A percentile compares a stretch with the other conserved stretches of the same genome.
phyloP scores from a whole-genome alignment of 2,797 vertebrate species.

The Karalla daura region DNA sequence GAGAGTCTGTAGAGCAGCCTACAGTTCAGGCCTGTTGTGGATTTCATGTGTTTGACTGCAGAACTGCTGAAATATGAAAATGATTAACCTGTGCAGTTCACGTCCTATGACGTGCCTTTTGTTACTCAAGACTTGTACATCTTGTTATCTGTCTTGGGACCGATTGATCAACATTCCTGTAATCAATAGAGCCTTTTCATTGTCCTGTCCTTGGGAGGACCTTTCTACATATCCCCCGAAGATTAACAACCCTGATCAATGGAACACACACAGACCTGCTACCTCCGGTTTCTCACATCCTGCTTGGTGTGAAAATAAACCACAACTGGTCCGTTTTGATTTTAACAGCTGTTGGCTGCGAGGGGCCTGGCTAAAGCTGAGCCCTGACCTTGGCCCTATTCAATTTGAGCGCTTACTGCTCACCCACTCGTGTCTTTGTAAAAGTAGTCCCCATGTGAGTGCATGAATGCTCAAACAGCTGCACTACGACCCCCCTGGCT shows the following conservation, averaged over 20 bases:
- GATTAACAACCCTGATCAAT: slow-evolving; percentile 80
- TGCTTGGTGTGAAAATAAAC: slow-evolving; percentile 64
- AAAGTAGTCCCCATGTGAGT: slow-evolving; percentile 40
- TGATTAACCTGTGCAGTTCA: slow-evolving; percentile 28
- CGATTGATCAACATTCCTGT: slow-evolving; percentile 70
- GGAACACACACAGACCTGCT: slow-evolving; percentile 57
- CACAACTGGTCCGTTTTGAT: slow-evolving; percentile 58
- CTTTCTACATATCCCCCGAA: slow-evolving; percentile 71
- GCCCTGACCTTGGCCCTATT: slow-evolving; percentile 67
- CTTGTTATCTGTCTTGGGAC: slow-evolving; percentile 73
- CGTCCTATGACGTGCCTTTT: slow-evolving; percentile 57
- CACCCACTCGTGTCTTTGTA: slow-evolving; percentile 63
- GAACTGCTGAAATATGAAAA: slow-evolving; percentile 25
- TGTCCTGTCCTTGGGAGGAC: slow-evolving; percentile 78
- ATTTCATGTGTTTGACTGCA: slow-evolving; percentile 28
- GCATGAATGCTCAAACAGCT: slow-evolving; percentile 63
- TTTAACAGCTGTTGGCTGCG: slow-evolving; percentile 73
- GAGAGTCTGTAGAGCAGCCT: slow-evolving; percentile 9
- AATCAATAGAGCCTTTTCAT: slow-evolving; percentile 76
- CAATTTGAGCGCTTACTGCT: slow-evolving; percentile 66
- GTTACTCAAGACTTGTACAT: slow-evolving; percentile 69
- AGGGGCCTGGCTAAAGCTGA: slow-evolving; percentile 67
- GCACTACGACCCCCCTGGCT: slow-evolving; percentile 57
- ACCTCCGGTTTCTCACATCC: slow-evolving; percentile 45
- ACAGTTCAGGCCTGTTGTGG: not conserved